Conservation (phyloP, 1,140 invertebrate species). For the Formica selysi region DNA sequence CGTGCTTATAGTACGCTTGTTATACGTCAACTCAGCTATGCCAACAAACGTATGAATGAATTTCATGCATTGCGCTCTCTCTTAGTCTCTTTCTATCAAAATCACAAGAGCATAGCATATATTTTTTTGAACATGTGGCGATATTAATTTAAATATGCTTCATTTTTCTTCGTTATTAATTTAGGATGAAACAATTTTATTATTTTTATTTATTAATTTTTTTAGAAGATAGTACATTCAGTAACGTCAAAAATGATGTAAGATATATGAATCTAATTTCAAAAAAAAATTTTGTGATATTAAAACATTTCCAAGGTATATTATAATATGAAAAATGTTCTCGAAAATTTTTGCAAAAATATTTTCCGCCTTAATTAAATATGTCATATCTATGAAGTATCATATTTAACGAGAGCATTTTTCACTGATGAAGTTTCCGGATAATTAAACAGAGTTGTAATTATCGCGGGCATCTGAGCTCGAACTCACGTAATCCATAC, state of each 20-base stretch:
- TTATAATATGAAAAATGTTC: background rate
- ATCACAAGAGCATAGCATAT: background rate
- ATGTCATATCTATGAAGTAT: slow-evolving; percentile 15
- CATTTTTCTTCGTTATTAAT: background rate
- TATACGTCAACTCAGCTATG: background rate
- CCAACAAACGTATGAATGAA: slow-evolving; percentile 24
- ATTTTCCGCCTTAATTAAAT: slow-evolving; percentile 47
- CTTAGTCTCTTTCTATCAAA: background rate
- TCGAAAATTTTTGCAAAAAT: slow-evolving; percentile 23
- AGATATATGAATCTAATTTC: background rate
- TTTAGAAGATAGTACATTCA: too few species aligned
- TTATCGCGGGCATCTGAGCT: slow-evolving; percentile 47
- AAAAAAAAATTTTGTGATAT: background rate
- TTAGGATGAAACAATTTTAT: too few species aligned
- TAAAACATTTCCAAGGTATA: background rate
- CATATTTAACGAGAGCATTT: slow-evolving; percentile 39
- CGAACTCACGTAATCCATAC: slow-evolving; percentile 12
- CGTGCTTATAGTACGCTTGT: background rate
- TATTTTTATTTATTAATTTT: too few species aligned
- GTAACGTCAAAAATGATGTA: too few species aligned
- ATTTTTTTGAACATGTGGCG: background rate
- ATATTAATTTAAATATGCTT: background rate
- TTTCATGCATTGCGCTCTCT: background rate
- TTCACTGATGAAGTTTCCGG: slow-evolving; percentile 52
- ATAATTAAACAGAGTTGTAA: slow-evolving; percentile 60